A percentile compares a stretch with the other conserved stretches of the same genome.
Evolutionary conservation across 92 coral and sea anemone genomes (phyloP).

Genomic region (Palythoa grandis): DNA sequence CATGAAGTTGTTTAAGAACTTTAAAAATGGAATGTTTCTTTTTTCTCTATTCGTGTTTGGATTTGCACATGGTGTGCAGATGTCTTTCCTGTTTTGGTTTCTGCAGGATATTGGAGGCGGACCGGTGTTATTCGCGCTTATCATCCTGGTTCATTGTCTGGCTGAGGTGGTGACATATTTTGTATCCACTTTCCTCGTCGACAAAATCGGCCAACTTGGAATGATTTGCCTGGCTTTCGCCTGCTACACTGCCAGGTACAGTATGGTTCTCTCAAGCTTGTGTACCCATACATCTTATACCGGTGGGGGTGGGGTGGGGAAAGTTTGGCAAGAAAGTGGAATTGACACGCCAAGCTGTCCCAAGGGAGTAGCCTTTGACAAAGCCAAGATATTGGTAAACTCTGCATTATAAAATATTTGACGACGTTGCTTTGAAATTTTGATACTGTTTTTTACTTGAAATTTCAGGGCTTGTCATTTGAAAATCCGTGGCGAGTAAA

Average conservation of each 20-base stretch:
- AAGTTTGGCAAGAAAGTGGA: not conserved
- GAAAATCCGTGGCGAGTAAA: too few relatives aligned
- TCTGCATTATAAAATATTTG: too few relatives aligned
- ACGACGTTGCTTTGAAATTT: too few relatives aligned
- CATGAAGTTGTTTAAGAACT: constrained; percentile 67
- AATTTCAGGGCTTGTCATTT: too few relatives aligned
- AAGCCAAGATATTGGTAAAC: too few relatives aligned
- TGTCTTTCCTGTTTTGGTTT: constrained; percentile 82
- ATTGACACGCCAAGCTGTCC: too few relatives aligned
- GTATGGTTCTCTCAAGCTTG: not conserved
- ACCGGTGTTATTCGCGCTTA: constrained; percentile 72
- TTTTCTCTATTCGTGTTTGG: constrained; percentile 73
- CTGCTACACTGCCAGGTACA: constrained; percentile 78
- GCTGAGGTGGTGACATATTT: constrained; percentile 84
- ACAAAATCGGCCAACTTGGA: constrained; percentile 77
- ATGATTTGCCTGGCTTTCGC: constrained; percentile 79
- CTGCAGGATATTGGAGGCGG: constrained; percentile 88
- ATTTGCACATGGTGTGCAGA: constrained; percentile 78
- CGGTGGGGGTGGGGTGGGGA: not conserved
- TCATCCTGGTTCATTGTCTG: constrained; percentile 70
- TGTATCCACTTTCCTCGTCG: constrained; percentile 56
- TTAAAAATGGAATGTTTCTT: constrained; percentile 77
- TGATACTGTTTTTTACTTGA: too few relatives aligned
- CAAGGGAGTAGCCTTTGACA: too few relatives aligned
- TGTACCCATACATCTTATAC: too few relatives aligned